Percentiles rank a stretch among this genome's conserved stretches.
phyloP scores from a whole-genome alignment of 2,888 invertebrate genomes.

The Dorcus hopei region DNA sequence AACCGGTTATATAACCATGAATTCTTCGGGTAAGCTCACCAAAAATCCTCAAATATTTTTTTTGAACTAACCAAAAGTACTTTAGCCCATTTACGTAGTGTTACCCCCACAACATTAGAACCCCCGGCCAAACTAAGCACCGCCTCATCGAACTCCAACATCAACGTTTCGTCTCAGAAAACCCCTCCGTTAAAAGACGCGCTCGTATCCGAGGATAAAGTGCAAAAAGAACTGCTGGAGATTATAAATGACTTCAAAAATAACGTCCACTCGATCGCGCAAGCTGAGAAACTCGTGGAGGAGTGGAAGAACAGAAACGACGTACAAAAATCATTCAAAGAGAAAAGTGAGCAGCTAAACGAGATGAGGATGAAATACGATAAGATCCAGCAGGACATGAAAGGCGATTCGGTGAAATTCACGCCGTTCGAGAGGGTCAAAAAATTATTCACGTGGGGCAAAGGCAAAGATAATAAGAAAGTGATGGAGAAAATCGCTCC shows the following conservation, averaged over 20 bases:
- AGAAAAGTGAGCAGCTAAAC: conserved; percentile 78
- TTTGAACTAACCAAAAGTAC: no score
- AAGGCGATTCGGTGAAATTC: conserved; percentile 70
- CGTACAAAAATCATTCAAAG: conserved; percentile 80
- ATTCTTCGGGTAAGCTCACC: conserved; percentile 6
- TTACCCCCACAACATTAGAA: no score
- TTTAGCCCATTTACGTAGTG: no score
- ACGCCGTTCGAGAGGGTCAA: conserved; percentile 70
- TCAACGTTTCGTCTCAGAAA: conserved; percentile 9
- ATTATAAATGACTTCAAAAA: conserved; percentile 88
- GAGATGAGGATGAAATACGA: conserved; percentile 80
- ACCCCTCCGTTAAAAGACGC: conserved; percentile 36
- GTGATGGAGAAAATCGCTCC: conserved; percentile 12
- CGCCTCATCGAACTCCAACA: conserved; percentile 13
- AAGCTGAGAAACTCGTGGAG: conserved; percentile 81
- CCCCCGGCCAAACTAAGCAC: conserved; percentile 6
- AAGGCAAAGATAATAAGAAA: conserved; percentile 14
- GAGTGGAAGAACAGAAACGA: conserved; percentile 86
- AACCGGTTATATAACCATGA: conserved; percentile 5
- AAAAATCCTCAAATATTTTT: background rate
- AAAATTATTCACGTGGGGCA: conserved; percentile 28
- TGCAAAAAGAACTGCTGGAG: conserved; percentile 78
- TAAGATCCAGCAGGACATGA: conserved; percentile 74
- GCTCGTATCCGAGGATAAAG: conserved; percentile 47
- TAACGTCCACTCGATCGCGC: conserved; percentile 79